Conservation (phyloP, 2,797 vertebrate species). For the Sebastes nivosus region DNA sequence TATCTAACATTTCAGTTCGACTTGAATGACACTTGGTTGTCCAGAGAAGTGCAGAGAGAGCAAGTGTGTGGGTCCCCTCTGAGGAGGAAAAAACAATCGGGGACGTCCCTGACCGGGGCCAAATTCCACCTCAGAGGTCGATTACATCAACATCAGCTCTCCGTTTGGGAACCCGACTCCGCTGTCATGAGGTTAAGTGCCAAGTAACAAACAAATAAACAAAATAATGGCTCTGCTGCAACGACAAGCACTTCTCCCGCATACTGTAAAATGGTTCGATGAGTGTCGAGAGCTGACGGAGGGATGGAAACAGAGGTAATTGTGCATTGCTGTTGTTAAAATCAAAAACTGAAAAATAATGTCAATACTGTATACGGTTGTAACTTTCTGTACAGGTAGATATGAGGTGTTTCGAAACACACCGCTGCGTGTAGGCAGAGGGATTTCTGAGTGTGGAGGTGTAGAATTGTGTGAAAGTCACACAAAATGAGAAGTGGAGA, state of each 20-base stretch:
- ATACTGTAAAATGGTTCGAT: constrained; percentile 15
- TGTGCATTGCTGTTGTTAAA: constrained; percentile 58
- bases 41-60: constrained; percentile 73
- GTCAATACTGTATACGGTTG: constrained; percentile 79
- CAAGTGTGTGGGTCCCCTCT: constrained; percentile 7
- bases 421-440: constrained; percentile 16
- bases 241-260: constrained; percentile 37
- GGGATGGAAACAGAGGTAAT: constrained; percentile 73
- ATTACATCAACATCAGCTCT: constrained; percentile 46
- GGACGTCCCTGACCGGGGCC: constrained; percentile 38
- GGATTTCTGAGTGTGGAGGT: constrained; percentile 63
- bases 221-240: constrained; percentile 67
- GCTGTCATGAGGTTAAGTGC: constrained; percentile 80
- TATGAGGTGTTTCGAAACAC: constrained; percentile 62
- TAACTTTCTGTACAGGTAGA: constrained; percentile 72
- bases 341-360: constrained; percentile 23
- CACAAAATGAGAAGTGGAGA: constrained; percentile 38
- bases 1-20: constrained; percentile 59
- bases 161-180: constrained; percentile 52
- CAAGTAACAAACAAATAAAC: constrained; percentile 66
- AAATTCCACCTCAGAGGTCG: constrained; percentile 52
- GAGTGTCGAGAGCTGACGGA: constrained; percentile 16
- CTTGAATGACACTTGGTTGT: constrained; percentile 64
- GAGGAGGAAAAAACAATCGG: constrained; percentile 26
- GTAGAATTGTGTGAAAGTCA: constrained; percentile 62